Evolutionary conservation across 2,797 vertebrate species (phyloP), one percentile per base, ranked within the genome.

Genomic region (Rhinogobio ventralis): DNA sequence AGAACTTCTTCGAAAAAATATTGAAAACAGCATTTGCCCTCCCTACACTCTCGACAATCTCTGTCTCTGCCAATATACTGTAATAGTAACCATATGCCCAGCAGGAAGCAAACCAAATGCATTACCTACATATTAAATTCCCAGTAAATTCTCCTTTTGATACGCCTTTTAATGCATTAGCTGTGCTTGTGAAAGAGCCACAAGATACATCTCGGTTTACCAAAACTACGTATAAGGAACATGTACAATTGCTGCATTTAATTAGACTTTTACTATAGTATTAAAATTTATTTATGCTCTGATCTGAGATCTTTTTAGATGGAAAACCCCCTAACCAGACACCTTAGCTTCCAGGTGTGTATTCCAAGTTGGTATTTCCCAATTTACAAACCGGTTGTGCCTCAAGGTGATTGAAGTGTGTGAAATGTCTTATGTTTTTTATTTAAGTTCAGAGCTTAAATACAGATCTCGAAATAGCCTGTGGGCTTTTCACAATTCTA

Each of bases 11-110:
- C 80, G 23, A 76, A 51, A 83, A 87, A 86, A 74, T 53, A 86
- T 74, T 85, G 83, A 84, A 78, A 87, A 73, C 66, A 82, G 79
- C 74, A 73, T 87, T 83, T 86, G 78, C 68, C 79, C 84, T 85
- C 60, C 57, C 76, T 85, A 33, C 68, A 77, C 66, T 79, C 74
- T 69, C 68, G 67, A 66, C 83, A 86, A 69, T 68, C 74, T 82
- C 84, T 80, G 81, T 53, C 68, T 67, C 55, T 64, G 81, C 83
- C 78, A 82, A 67, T 76, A 72, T 46, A 79, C 57, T 76, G 66
- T 89, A 90, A 89, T 84, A 46, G 53, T 74, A 88, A 73, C 86
- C 88, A 90, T 74, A 90, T 90, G 89, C 79, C 83, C 84, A 84
- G 80, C 87, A 84, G 81, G 77, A 75, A 79, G 83, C 71, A 75